Conservation (phyloP, 2,113 vertebrate genomes). For the Noturus placidus region DNA sequence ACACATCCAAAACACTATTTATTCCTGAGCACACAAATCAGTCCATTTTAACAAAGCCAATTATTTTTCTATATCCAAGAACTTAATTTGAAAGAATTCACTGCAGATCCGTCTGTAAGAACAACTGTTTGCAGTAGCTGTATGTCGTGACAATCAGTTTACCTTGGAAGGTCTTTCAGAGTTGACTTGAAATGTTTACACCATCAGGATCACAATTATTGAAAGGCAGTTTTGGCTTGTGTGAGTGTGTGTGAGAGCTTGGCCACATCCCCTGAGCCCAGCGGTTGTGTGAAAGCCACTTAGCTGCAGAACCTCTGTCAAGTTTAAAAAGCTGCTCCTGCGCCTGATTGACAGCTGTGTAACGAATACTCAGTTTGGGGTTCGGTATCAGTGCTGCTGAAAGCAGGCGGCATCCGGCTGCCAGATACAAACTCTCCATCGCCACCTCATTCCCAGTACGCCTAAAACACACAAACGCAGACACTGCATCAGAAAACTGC, state of each 20-base stretch:
- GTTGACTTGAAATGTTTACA: background rate
- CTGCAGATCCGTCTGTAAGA: background rate
- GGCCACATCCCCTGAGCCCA: conserved; percentile 88
- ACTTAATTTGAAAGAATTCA: background rate
- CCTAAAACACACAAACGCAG: conserved; percentile 32
- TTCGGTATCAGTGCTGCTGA: conserved; percentile 77
- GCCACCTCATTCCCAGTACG: background rate
- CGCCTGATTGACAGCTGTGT: conserved; percentile 75
- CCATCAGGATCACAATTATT: background rate
- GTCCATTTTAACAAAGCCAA: background rate
- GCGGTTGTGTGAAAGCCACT: conserved; percentile 85
- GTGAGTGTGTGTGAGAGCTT: background rate
- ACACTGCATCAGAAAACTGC: background rate
- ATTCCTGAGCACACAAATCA: background rate
- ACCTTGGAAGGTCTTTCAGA: background rate
- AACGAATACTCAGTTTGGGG: conserved; percentile 84
- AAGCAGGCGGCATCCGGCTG: conserved; percentile 78
- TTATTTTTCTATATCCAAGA: background rate
- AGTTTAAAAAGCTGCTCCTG: conserved; percentile 86
- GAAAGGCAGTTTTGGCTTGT: background rate
- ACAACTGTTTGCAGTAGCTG: background rate
- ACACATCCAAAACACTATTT: background rate
- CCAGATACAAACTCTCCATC: conserved; percentile 74
- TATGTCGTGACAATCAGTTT: background rate
- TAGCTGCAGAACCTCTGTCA: conserved; percentile 75